phyloP scores from a whole-genome alignment of 2,113 vertebrate species.

The Orthonyx spaldingii region DNA sequence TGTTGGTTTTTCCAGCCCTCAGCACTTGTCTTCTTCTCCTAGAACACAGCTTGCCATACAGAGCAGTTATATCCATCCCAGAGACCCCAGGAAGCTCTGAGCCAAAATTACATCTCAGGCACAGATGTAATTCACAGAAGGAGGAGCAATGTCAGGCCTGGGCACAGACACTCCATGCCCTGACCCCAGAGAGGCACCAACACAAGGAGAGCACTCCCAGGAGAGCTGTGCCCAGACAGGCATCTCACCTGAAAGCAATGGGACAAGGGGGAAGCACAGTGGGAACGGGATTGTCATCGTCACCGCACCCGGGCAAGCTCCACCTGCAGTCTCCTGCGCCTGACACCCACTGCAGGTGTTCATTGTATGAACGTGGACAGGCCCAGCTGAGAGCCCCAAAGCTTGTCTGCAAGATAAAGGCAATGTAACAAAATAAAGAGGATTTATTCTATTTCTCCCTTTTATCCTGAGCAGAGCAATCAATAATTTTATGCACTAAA shows the following conservation, averaged over 20 bases:
- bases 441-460: not conserved
- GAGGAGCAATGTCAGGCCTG: not conserved
- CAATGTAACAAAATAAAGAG: not conserved
- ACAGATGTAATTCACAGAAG: accelerated
- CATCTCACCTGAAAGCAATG: accelerated
- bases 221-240: not conserved
- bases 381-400: not conserved
- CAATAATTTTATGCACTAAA: not conserved
- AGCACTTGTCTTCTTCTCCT: too few relatives aligned
- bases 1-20: not conserved
- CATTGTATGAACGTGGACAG: accelerated
- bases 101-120: not conserved
- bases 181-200: not conserved
- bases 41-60: not conserved
- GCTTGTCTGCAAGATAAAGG: not conserved
- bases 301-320: accelerated
- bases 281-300: not conserved
- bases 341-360: accelerated
- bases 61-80: accelerated
- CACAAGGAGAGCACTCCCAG: not conserved
- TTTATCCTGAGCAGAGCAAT: not conserved
- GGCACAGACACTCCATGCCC: accelerated
- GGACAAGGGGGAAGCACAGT: not conserved
- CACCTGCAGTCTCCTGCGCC: not conserved
- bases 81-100: not conserved